Evolutionary conservation across 2,113 vertebrate species (phyloP).

Genomic region (Grantiella picta): DNA sequence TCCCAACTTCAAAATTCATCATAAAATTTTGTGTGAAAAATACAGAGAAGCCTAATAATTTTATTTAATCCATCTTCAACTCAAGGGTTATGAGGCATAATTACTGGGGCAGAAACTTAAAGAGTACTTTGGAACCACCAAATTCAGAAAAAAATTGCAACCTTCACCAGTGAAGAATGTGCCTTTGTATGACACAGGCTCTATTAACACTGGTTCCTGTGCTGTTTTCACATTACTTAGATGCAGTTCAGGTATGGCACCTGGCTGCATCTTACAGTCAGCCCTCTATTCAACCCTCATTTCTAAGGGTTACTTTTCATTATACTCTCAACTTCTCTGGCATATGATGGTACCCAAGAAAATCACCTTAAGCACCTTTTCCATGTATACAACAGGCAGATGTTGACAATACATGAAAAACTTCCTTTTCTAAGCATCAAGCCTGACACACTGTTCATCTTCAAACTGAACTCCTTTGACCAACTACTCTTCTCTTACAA

Average conservation of each 20-base stretch:
- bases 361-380: neutral
- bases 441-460: neutral
- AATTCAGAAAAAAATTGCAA: neutral
- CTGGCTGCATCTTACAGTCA: neutral
- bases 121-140: neutral
- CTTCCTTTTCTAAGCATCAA: neutral
- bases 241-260: neutral
- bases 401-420: neutral
- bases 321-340: neutral
- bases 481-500: neutral
- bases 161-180: neutral
- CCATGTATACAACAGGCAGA: neutral
- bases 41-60: neutral
- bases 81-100: neutral
- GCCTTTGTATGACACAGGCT: neutral
- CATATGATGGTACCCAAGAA: neutral
- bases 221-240: neutral
- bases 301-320: neutral
- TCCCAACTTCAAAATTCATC: neutral
- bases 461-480: neutral
- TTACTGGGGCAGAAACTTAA: neutral
- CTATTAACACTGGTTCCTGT: neutral
- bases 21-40: neutral
- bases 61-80: neutral
- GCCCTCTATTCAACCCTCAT: neutral